A percentile compares a stretch with the other conserved stretches of the same genome.
Evolutionary conservation across 2,797 vertebrate genomes (phyloP).

Genomic region (Pyrocephalus nanus): DNA sequence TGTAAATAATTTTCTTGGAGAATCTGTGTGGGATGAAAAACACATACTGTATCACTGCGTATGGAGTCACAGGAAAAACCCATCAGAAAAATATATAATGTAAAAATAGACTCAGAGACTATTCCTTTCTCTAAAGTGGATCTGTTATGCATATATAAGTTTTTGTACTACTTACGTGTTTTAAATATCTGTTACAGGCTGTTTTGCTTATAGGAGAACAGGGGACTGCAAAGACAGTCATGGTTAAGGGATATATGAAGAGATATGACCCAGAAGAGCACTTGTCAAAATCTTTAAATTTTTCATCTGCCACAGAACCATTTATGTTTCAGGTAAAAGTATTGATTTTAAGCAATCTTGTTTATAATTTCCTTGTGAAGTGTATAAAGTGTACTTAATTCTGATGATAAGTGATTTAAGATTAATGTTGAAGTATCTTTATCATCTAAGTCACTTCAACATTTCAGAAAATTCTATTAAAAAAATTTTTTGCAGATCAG

Average conservation of each 20-base stretch:
- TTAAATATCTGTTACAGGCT: slow-evolving; percentile 66
- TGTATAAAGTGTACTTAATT: neutral
- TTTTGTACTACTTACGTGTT: neutral
- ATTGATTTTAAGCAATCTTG: neutral
- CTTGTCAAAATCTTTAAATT: slow-evolving; percentile 78
- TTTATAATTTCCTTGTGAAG: neutral
- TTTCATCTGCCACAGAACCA: slow-evolving; percentile 81
- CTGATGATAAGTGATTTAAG: neutral
- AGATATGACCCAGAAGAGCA: slow-evolving; percentile 77
- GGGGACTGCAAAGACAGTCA: slow-evolving; percentile 80
- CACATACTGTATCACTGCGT: neutral
- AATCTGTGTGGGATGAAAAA: neutral
- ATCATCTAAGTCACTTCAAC: neutral
- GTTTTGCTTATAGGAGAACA: slow-evolving; percentile 81
- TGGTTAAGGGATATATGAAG: slow-evolving; percentile 79
- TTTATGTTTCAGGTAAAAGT: slow-evolving; percentile 80
- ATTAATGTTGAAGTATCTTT: neutral
- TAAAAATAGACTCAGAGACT: neutral
- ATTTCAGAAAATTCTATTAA: neutral
- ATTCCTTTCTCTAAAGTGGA: neutral
- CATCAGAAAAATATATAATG: neutral
- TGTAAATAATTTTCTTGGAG: neutral
- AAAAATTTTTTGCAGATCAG: neutral
- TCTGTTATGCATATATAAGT: neutral
- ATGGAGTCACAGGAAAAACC: neutral